Evolutionary conservation across 2,888 invertebrate species (phyloP).

Genomic region (Rosalia funebris): DNA sequence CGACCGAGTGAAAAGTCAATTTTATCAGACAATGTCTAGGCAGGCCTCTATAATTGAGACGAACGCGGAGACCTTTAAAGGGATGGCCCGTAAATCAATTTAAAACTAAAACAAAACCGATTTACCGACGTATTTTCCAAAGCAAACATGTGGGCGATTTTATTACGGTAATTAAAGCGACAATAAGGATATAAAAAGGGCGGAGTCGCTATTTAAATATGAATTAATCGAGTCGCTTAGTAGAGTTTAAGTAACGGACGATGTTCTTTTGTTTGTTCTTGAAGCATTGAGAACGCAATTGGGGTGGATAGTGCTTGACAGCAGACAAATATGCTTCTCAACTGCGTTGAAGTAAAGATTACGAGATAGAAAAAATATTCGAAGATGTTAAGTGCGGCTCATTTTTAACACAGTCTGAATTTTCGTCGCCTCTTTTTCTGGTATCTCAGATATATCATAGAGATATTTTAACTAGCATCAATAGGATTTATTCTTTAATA

Average conservation of each 20-base stretch:
- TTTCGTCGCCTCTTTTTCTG: too few species aligned
- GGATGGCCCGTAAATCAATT: slow-evolving; percentile 34
- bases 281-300: too few species aligned
- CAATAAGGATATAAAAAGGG: slow-evolving; percentile 32
- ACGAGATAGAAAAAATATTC: too few species aligned
- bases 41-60: slow-evolving; percentile 31
- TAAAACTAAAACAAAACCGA: slow-evolving; percentile 26
- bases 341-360: too few species aligned
- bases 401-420: too few species aligned
- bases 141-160: slow-evolving; percentile 32
- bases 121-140: slow-evolving; percentile 11
- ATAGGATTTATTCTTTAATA: too few species aligned
- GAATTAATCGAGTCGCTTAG: slow-evolving; percentile 30
- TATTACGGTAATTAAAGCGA: slow-evolving; percentile 30
- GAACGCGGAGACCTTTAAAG: slow-evolving; percentile 8
- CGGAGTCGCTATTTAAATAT: slow-evolving; percentile 30
- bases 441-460: too few species aligned
- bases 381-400: too few species aligned
- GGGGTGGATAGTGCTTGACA: too few species aligned
- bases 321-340: too few species aligned
- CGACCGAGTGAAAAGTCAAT: slow-evolving; percentile 35
- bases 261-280: slow-evolving; percentile 26
- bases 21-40: slow-evolving; percentile 33
- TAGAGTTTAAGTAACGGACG: slow-evolving; percentile 14
- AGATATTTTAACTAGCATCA: too few species aligned